A percentile compares a stretch with the other conserved stretches of the same genome.
Evolutionary conservation across 2,797 vertebrate species (phyloP).

Genomic region (Pseudomugil gertrudae): DNA sequence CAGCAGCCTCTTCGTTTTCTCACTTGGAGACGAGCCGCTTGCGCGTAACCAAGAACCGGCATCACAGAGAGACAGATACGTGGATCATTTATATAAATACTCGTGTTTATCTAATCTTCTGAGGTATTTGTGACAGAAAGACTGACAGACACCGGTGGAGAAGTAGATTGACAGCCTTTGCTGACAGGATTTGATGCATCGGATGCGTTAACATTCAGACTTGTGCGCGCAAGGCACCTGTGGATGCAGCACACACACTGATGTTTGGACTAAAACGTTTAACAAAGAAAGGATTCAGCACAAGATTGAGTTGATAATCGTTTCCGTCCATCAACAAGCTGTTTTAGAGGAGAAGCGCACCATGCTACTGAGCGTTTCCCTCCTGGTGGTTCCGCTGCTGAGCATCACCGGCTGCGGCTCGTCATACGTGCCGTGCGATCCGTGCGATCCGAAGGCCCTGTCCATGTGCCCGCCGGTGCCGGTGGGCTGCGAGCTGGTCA

Average conservation of each 20-base stretch:
- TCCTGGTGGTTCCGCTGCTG: slow-evolving; percentile 81
- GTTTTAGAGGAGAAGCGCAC: slow-evolving; percentile 10
- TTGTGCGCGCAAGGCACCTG: slow-evolving; percentile 66
- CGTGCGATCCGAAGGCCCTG: slow-evolving; percentile 89
- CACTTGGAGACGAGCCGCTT: slow-evolving; percentile 44
- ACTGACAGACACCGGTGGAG: background rate
- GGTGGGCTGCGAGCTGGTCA: slow-evolving; percentile 89
- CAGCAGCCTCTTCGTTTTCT: slow-evolving; percentile 13
- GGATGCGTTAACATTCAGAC: slow-evolving; percentile 32
- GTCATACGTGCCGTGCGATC: slow-evolving; percentile 92
- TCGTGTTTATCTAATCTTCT: background rate
- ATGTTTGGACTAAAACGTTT: slow-evolving; percentile 48
- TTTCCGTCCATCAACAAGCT: background rate
- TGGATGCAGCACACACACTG: slow-evolving; percentile 58
- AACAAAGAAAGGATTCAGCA: slow-evolving; percentile 25
- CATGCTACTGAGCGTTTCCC: slow-evolving; percentile 79
- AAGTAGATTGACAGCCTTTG: slow-evolving; percentile 1
- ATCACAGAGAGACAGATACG: slow-evolving; percentile 27
- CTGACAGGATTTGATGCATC: slow-evolving; percentile 33
- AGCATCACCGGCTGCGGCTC: slow-evolving; percentile 75
- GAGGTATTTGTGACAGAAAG: background rate
- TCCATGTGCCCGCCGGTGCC: slow-evolving; percentile 91
- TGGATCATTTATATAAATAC: slow-evolving; percentile 16
- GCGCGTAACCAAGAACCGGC: slow-evolving; percentile 60
- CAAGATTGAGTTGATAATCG: slow-evolving; percentile 33